These are phyloP conservation scores for Dioctria linearis DNA, from an alignment of 2,888 invertebrate genomes.

Conservation along the genomic window DNA sequence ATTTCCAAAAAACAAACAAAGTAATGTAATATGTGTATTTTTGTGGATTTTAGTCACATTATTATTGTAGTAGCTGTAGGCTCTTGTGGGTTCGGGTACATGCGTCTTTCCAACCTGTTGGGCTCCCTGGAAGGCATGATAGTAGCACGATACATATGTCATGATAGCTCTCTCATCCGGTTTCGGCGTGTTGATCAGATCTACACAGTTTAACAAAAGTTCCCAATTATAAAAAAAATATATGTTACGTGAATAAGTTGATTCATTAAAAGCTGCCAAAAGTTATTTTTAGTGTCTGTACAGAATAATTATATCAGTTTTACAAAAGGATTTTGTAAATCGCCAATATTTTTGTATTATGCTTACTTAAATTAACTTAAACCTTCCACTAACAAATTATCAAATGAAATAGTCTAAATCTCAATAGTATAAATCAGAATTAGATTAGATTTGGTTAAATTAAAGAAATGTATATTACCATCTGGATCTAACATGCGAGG, in stretches of 20 bases:
- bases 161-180: constrained; percentile 99
- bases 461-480: constrained; percentile 77
- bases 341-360: no score
- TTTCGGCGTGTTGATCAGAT: constrained; percentile 99
- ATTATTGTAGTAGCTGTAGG: constrained; percentile 71
- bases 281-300: background rate
- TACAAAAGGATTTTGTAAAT: no score
- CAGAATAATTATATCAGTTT: background rate
- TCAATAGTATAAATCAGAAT: no score
- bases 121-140: constrained; percentile 99
- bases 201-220: constrained; percentile 74
- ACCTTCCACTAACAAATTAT: no score
- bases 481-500: constrained; percentile 99
- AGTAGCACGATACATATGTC: constrained; percentile 99
- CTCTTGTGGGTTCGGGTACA: constrained; percentile 72
- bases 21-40: constrained; percentile 68
- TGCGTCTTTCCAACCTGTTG: constrained; percentile 86
- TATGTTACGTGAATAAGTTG: background rate
- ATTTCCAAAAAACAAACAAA: constrained; percentile 61
- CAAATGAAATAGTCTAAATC: no score
- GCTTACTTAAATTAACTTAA: background rate
- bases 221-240: constrained; percentile 27
- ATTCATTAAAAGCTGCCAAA: constrained; percentile 18
- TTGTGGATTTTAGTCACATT: constrained; percentile 72
- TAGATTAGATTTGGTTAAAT: background rate